These are phyloP conservation scores for Cantharis nigra DNA, from an alignment of 2,888 invertebrate genomes.

Conservation along the genomic window DNA sequence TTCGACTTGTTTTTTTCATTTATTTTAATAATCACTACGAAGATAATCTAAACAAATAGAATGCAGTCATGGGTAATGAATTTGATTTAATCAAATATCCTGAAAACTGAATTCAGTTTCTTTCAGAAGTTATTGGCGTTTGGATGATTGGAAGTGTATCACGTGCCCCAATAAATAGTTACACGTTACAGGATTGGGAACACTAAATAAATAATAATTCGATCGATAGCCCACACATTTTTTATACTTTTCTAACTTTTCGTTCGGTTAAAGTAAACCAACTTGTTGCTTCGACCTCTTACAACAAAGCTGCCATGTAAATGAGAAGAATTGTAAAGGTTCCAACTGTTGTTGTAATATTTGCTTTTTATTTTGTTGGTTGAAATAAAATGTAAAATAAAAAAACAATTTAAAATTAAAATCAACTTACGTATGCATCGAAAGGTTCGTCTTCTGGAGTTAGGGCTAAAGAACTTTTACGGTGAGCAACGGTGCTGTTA, in stretches of 20 bases:
- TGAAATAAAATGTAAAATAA: background rate
- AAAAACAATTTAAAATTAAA: background rate
- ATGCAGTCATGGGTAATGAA: no score
- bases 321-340: background rate
- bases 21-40: no score
- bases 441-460: conserved; percentile 74
- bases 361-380: background rate
- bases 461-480: conserved; percentile 71
- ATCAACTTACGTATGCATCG: conserved; percentile 68
- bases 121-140: background rate
- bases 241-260: background rate
- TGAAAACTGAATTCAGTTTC: no score
- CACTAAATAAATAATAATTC: background rate
- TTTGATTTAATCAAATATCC: no score
- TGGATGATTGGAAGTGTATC: background rate
- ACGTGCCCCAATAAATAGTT: background rate
- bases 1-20: no score
- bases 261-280: background rate
- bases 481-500: conserved; percentile 60
- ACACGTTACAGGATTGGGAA: background rate
- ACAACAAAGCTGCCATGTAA: background rate
- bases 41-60: no score
- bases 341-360: background rate
- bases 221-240: background rate
- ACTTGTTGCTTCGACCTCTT: background rate